Base-by-base conservation (phyloP, 2,113 vertebrate species). In the Alosa alosa region DNA sequence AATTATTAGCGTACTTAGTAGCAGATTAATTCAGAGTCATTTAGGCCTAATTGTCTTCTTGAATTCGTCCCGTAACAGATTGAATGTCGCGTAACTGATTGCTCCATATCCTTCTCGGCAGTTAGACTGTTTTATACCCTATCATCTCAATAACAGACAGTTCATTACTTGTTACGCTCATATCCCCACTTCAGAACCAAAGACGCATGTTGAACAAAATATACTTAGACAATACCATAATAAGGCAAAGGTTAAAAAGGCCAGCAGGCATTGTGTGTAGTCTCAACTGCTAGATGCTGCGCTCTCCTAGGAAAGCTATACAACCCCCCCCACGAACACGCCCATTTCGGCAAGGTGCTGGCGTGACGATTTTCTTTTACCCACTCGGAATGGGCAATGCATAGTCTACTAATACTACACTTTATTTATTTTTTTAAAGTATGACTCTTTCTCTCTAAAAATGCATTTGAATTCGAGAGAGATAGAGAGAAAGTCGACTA, bases 281-380 rank as follows among this genome's bases (percentile, higher is more conserved):
- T 78, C 72, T 78, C 31, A 39, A 36, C 31, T 78, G 31, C 31
- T 11, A 13, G 68, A 31, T 72, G 68, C 72, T 41, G 72, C 36
- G 10, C 72, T 78, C 31, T 78, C 36, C 31, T 17, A 41, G 72
- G 72, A 78, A 31, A 36, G 11, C 31, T 78, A 78, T 39, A 78
- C 72, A 31, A 78, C 31, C 41, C 31, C 72, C 52, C 83, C 86
- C 86, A 75, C 57, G 68, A 36, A 75, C 89, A 88, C 90, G 88
- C 90, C 91, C 91, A 91, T 93, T 81, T 85, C 81, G 87, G 86
- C 72, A 88, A 93, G 90, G 89, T 91, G 89, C 87, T 60, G 36
- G 22, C 84, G 83, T 31, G 85, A 86, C 52, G 75, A 84, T 49
- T 47, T 25, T 25, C n/a, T 6, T 4, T 84, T 25, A 39, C 25